A percentile compares a stretch with the other conserved stretches of the same genome.
phyloP scores from a whole-genome alignment of 2,113 vertebrate genomes.

The Pygoscelis antarcticus region DNA sequence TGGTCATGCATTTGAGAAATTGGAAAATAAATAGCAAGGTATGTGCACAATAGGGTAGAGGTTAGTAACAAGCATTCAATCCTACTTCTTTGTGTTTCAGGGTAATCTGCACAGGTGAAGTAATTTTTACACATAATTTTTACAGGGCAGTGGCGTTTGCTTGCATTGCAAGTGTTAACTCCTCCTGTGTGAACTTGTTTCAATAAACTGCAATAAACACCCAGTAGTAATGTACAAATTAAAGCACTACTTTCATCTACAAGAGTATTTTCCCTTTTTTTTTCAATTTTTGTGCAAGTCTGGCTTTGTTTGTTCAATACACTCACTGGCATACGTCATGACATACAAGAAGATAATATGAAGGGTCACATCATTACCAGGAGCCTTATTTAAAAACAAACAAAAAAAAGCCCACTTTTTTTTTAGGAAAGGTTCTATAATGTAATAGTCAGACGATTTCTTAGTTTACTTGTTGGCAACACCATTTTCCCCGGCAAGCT shows the following conservation, averaged over 20 bases:
- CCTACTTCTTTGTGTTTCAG: neutral
- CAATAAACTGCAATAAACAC: neutral
- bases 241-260: neutral
- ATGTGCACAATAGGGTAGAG: neutral
- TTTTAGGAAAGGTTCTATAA: neutral
- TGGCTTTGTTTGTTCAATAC: neutral
- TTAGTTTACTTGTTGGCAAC: neutral
- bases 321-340: neutral
- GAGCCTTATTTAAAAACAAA: neutral
- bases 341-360: neutral
- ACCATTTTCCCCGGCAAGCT: neutral
- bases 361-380: neutral
- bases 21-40: neutral
- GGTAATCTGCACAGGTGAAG: neutral
- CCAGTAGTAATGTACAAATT: neutral
- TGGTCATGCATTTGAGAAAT: neutral
- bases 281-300: neutral
- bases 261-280: neutral
- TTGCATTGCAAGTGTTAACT: neutral
- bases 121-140: neutral
- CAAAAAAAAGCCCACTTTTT: neutral
- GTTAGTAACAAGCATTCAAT: neutral
- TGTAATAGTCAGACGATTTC: neutral
- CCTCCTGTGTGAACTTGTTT: neutral
- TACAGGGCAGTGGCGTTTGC: neutral